Conservation (phyloP, 2,113 vertebrate genomes). For the Sciurus niger region DNA sequence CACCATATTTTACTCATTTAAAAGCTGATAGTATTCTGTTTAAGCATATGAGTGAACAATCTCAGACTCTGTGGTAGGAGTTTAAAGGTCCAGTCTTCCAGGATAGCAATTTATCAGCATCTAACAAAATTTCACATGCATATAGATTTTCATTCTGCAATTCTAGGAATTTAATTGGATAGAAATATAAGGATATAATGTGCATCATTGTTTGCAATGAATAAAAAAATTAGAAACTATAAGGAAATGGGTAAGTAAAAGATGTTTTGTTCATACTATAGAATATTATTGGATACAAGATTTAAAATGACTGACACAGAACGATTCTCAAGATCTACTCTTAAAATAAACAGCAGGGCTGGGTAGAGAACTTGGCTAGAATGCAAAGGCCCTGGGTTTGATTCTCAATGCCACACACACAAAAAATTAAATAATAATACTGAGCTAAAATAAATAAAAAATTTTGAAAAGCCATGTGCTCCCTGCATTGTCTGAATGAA, state of each 20-base stretch:
- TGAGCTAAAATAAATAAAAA: not conserved
- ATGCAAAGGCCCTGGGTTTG: too few species aligned
- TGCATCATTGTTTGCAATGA: not conserved
- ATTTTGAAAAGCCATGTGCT: not conserved
- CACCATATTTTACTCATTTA: not conserved
- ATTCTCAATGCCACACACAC: too few species aligned
- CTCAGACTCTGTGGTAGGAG: not conserved
- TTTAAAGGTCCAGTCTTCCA: not conserved
- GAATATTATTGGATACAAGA: not conserved
- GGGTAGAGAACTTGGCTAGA: too few species aligned
- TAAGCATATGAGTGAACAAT: accelerated
- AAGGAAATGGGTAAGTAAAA: not conserved
- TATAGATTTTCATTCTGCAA: not conserved
- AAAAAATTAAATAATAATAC: too few species aligned
- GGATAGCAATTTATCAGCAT: not conserved
- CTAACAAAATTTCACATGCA: not conserved
- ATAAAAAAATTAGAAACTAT: not conserved
- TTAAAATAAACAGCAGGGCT: not conserved
- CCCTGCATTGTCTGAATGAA: not conserved
- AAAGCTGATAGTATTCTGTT: not conserved
- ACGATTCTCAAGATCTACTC: not conserved
- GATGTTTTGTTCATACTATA: not conserved
- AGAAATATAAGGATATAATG: not conserved
- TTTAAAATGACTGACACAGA: not conserved
- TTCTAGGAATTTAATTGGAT: not conserved